Base-by-base conservation (phyloP, 2,888 invertebrate species). In the Scaptomyza parva region DNA sequence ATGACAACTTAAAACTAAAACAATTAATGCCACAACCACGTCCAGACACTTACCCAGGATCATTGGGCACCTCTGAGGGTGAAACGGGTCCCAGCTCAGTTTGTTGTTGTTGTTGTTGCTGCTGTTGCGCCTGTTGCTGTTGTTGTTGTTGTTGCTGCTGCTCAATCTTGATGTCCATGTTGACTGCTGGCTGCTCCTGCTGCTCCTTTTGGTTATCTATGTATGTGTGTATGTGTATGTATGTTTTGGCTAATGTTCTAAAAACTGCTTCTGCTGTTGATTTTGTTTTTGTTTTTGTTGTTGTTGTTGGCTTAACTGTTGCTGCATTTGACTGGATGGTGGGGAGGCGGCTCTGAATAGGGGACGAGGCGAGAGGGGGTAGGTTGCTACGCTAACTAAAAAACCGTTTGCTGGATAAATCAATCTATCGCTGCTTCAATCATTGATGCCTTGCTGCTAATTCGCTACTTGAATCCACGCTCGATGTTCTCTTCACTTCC, bases 41-140 rank as follows among this genome's bases (percentile, higher is more conserved):
- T 65, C 48, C 22, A 65, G 39, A 61, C 76, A 93, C 93, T 92
- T 95, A 97, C 97, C 97, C 97, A 92, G 97, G 97, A 93, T 97
- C 97, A 94, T 97, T 97, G 93, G 97, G 96, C 93, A 96, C 96
- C 94, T 97, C 97, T 79, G 96, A 96, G 91, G 96, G 96, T 92
- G 96, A 95, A 92, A 95, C 95, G 92, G 95, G 95, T 88, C 94
- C 94, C 92, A 95, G 94, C 92, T 96, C 96, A 39, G 73, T 61
- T 68, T 79, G 86, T 59, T 79, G 81, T 39, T 80, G 80, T 18
- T 76, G 77, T 6, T 70, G 71, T 18, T 76, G 79, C n/a, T 78
- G 78, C 14, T 68, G 68, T 2, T 69, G 68, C 3, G 44, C 51
- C 3, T 69, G 63, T 8, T 75, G 74, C 33, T 76, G 74, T 14